These are phyloP conservation scores for Antechinus stuartii DNA, from an alignment of 2,113 vertebrate genomes.

Conservation along the genomic window DNA sequence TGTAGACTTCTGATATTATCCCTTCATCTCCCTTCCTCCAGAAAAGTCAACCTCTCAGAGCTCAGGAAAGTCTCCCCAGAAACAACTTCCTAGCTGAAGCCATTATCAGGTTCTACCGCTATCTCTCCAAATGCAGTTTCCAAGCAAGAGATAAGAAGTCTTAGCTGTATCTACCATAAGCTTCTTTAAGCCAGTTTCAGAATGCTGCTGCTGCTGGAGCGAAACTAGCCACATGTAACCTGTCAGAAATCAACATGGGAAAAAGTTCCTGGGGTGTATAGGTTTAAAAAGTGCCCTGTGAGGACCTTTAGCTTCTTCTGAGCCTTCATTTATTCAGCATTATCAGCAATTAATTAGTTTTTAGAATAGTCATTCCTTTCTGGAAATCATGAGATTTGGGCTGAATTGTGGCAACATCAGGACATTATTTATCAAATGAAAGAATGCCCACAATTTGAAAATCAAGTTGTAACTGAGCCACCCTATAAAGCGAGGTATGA, in stretches of 20 bases:
- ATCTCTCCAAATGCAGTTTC: not conserved
- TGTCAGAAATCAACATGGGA: not conserved
- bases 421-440: slow-evolving; percentile 17
- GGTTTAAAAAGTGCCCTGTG: slow-evolving; percentile 17
- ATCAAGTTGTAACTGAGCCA: slow-evolving; percentile 19
- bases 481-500: slow-evolving; percentile 31
- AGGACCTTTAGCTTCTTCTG: not conserved
- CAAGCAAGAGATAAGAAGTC: not conserved
- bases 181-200: not conserved
- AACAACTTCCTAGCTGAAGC: not conserved
- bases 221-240: not conserved
- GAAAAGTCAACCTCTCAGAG: not conserved
- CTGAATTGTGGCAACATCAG: not conserved
- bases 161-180: not conserved
- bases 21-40: not conserved
- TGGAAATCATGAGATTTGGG: slow-evolving; percentile 42
- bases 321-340: slow-evolving; percentile 50
- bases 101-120: not conserved
- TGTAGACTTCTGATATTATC: not conserved
- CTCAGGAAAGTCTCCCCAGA: not conserved
- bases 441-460: slow-evolving; percentile 45
- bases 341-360: slow-evolving; percentile 16
- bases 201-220: not conserved
- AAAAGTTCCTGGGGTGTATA: not conserved
- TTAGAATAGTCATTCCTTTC: not conserved